Evolutionary conservation across 2,888 invertebrate species (phyloP).

Genomic region (Sphaeridia pumilis): DNA sequence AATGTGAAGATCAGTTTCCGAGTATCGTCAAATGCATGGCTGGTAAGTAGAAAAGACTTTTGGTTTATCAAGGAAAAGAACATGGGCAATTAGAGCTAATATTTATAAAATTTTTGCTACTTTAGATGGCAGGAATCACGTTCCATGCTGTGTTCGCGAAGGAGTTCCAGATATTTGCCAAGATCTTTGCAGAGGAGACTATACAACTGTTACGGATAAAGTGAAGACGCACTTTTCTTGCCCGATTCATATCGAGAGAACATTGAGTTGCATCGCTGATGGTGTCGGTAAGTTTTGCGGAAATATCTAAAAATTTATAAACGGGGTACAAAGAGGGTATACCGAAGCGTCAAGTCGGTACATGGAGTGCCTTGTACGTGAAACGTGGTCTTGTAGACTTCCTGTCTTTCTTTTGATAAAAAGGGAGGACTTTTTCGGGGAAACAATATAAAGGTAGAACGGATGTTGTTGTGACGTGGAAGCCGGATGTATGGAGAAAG

Average conservation of each 20-base stretch:
- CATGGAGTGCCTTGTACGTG: no score
- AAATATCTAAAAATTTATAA: no score
- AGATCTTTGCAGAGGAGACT: slow-evolving; percentile 72
- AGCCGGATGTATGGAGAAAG: no score
- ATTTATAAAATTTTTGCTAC: neutral
- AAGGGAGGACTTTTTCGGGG: no score
- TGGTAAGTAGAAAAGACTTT: slow-evolving; percentile 37
- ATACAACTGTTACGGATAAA: slow-evolving; percentile 69
- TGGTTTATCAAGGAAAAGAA: no score
- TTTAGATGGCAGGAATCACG: slow-evolving; percentile 65
- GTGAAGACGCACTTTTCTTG: slow-evolving; percentile 75
- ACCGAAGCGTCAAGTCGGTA: no score
- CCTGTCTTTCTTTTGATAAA: no score
- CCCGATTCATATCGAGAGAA: slow-evolving; percentile 67
- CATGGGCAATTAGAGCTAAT: no score
- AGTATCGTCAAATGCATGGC: slow-evolving; percentile 54
- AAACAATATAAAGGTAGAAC: no score
- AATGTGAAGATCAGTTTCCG: slow-evolving; percentile 68
- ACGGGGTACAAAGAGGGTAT: no score
- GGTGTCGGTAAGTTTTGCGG: slow-evolving; percentile 55
- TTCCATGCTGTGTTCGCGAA: slow-evolving; percentile 70
- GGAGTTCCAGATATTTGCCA: slow-evolving; percentile 72
- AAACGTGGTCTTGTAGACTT: no score
- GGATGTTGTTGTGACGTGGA: no score
- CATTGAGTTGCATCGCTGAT: slow-evolving; percentile 65